Conservation (phyloP, 2,888 invertebrate species). For the Endotricha flammealis region DNA sequence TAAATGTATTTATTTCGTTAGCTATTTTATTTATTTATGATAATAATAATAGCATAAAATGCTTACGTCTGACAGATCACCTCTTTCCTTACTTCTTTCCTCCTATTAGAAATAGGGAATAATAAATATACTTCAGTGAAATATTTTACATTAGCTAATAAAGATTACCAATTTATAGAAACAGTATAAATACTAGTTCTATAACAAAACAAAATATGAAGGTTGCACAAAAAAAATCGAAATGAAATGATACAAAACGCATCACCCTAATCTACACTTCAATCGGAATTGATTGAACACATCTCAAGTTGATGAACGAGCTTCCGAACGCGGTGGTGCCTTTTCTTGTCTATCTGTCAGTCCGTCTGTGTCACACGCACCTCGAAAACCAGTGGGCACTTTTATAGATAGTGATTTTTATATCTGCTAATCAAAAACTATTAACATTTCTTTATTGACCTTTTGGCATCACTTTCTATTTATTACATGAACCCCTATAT, state of each 20-base stretch:
- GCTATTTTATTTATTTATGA: too few species aligned
- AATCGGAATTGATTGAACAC: constrained; percentile 63
- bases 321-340: constrained; percentile 49
- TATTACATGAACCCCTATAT: too few species aligned
- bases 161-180: too few species aligned
- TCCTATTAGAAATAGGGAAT: too few species aligned
- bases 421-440: constrained; percentile 6
- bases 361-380: constrained; percentile 31
- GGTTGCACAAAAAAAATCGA: constrained; percentile 28
- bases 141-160: too few species aligned
- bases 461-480: neutral
- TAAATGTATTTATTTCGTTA: too few species aligned
- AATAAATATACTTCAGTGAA: too few species aligned
- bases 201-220: constrained; percentile 9
- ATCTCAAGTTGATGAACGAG: constrained; percentile 62
- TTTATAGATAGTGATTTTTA: constrained; percentile 10
- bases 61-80: too few species aligned
- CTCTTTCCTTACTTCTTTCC: too few species aligned
- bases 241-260: constrained; percentile 15
- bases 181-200: too few species aligned
- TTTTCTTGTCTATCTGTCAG: constrained; percentile 51
- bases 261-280: constrained; percentile 39
- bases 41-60: too few species aligned
- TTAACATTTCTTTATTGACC: neutral
- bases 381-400: constrained; percentile 15